Conservation (phyloP, 2,113 vertebrate genomes). For the Psophia crepitans region DNA sequence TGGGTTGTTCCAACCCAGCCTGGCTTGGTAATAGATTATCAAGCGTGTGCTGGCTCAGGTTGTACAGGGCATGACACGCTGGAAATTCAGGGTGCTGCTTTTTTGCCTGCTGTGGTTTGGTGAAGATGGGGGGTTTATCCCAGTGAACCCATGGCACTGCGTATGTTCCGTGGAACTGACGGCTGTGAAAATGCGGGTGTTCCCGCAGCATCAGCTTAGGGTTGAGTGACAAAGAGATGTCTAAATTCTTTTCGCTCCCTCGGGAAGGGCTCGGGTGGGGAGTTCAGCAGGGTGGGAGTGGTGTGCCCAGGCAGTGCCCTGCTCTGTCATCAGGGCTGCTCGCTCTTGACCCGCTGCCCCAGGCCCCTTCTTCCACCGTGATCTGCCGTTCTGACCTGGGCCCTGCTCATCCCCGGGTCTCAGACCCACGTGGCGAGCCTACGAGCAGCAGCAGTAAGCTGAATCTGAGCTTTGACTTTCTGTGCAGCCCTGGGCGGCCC, state of each 20-base stretch:
- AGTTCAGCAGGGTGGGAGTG: rapidly evolving
- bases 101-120: background rate
- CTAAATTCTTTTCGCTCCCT: background rate
- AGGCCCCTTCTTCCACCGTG: background rate
- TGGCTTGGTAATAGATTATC: background rate
- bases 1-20: background rate
- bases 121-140: background rate
- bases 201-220: background rate
- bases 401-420: background rate
- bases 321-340: background rate
- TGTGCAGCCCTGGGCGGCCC: background rate
- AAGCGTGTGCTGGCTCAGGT: background rate
- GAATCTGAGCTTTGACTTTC: background rate
- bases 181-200: background rate
- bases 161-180: background rate
- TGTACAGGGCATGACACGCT: background rate
- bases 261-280: background rate
- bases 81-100: background rate
- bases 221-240: background rate
- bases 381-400: background rate
- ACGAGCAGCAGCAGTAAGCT: background rate
- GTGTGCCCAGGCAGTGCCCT: background rate
- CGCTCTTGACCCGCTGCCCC: background rate
- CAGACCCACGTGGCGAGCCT: background rate
- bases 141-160: background rate